Evolutionary conservation across 2,113 vertebrate species (phyloP).

Genomic region (Malaclemys terrapin): DNA sequence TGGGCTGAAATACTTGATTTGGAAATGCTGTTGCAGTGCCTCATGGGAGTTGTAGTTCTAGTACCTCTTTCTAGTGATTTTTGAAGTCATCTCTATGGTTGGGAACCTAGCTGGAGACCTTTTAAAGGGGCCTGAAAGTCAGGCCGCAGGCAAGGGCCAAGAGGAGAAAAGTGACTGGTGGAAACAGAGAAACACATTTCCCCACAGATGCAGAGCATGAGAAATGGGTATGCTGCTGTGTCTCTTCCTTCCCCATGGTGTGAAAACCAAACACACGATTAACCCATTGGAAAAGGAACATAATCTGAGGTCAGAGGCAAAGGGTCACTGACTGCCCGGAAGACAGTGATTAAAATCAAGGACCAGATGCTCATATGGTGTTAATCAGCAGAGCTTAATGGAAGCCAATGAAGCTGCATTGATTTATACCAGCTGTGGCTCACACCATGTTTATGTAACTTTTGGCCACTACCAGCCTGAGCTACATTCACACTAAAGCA

Average conservation of each 20-base stretch:
- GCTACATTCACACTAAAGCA: fast-evolving
- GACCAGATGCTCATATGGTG: not conserved
- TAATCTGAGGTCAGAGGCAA: not conserved
- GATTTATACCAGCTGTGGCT: not conserved
- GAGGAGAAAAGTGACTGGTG: fast-evolving
- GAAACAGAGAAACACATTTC: not conserved
- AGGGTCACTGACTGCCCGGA: not conserved
- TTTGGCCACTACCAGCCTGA: not conserved
- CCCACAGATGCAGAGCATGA: fast-evolving
- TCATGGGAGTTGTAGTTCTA: not conserved
- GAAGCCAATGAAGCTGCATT: not conserved
- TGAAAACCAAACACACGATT: not conserved
- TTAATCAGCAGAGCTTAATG: not conserved
- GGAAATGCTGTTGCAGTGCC: not conserved
- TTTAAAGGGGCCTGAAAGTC: not conserved
- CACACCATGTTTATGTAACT: not conserved
- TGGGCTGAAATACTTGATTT: not conserved
- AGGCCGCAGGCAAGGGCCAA: not conserved
- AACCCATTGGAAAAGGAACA: not conserved
- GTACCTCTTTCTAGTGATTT: not conserved
- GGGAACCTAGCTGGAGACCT: not conserved
- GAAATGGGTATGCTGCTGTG: fast-evolving
- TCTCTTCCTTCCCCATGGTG: fast-evolving
- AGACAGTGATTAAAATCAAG: not conserved
- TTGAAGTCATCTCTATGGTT: not conserved